Conservation (phyloP, 2,888 invertebrate species). For the Nysson spinosus region DNA sequence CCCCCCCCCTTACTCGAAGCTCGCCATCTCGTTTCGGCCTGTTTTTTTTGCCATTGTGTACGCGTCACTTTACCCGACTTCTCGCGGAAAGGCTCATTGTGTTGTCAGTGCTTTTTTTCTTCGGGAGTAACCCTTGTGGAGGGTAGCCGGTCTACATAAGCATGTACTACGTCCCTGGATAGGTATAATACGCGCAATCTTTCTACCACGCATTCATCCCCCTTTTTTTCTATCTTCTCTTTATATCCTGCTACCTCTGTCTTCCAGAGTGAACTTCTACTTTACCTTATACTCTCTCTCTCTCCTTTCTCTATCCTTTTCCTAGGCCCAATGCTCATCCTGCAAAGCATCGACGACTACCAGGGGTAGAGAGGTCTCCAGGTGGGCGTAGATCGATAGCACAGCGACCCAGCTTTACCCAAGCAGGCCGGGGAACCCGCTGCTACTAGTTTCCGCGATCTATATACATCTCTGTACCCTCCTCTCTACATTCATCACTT, state of each 20-base stretch:
- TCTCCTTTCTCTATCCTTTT: slow-evolving; percentile 11
- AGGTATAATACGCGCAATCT: slow-evolving; percentile 45
- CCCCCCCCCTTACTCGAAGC: slow-evolving; percentile 7
- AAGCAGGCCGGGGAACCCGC: slow-evolving; percentile 63
- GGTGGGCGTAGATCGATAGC: slow-evolving; percentile 75
- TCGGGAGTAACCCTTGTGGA: slow-evolving; percentile 32
- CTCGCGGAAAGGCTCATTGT: slow-evolving; percentile 44
- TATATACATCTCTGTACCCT: slow-evolving; percentile 39
- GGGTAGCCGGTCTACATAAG: slow-evolving; percentile 10
- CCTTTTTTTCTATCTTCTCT: slow-evolving; percentile 24
- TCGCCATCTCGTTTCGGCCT: slow-evolving; percentile 27
- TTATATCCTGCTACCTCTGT: slow-evolving; percentile 29
- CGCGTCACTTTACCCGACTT: slow-evolving; percentile 38
- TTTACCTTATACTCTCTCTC: not conserved
- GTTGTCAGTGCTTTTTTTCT: slow-evolving; percentile 26
- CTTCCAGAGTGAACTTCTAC: not conserved
- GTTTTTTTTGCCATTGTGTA: slow-evolving; percentile 28
- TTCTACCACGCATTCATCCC: slow-evolving; percentile 25
- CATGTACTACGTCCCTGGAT: slow-evolving; percentile 9
- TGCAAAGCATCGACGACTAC: slow-evolving; percentile 47
- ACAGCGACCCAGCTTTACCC: slow-evolving; percentile 74
- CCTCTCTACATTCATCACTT: too few relatives aligned
- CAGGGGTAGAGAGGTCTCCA: slow-evolving; percentile 64
- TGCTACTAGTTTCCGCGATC: slow-evolving; percentile 63
- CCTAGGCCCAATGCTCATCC: slow-evolving; percentile 48